phyloP scores from a whole-genome alignment of 2,797 vertebrate genomes.

The Craterocephalus amniculus region DNA sequence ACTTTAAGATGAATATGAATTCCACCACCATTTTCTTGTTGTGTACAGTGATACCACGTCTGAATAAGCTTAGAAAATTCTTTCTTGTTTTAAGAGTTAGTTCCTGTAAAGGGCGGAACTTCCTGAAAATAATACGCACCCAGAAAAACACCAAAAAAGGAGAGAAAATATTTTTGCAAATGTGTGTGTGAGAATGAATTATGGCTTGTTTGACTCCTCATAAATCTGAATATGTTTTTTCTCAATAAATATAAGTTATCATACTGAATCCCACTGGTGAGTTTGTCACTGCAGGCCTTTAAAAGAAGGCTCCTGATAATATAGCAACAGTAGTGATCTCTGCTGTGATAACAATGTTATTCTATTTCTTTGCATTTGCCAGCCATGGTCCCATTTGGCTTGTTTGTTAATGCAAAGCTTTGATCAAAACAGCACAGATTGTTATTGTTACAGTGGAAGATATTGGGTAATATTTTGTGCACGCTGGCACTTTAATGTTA shows the following conservation, averaged over 20 bases:
- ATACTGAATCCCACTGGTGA: slow-evolving; percentile 53
- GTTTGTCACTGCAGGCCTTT: slow-evolving; percentile 54
- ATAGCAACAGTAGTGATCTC: slow-evolving; percentile 53
- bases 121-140: too few species aligned
- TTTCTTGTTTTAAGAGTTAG: too few species aligned
- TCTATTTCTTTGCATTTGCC: slow-evolving; percentile 42
- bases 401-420: slow-evolving; percentile 26
- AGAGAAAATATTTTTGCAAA: too few species aligned
- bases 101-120: too few species aligned
- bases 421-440: slow-evolving; percentile 22
- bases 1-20: too few species aligned
- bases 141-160: too few species aligned
- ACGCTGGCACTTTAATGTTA: slow-evolving; percentile 19
- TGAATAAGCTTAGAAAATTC: too few species aligned
- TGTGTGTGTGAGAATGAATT: too few species aligned
- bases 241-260: slow-evolving; percentile 53
- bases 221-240: slow-evolving; percentile 28
- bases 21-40: too few species aligned
- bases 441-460: slow-evolving; percentile 38
- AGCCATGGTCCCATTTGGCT: slow-evolving; percentile 10
- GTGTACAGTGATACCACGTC: too few species aligned
- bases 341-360: slow-evolving; percentile 54
- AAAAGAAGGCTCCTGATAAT: slow-evolving; percentile 52
- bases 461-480: slow-evolving; percentile 20
- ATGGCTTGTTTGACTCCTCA: too few species aligned